Evolutionary conservation across 2,797 vertebrate genomes (phyloP).

Genomic region (Decapterus maruadsi): DNA sequence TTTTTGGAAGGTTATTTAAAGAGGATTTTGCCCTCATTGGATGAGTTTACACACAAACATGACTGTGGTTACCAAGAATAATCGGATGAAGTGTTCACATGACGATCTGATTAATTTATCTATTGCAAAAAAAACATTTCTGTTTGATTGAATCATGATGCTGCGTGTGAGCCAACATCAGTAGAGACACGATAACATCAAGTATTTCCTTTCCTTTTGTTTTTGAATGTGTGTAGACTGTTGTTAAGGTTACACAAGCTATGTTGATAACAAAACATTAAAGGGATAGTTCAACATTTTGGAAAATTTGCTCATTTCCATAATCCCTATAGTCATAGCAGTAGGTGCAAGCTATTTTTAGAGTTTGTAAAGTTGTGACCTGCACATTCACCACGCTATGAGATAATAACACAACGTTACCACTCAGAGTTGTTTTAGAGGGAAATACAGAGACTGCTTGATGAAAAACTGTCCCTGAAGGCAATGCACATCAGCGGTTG

Average conservation of each 20-base stretch:
- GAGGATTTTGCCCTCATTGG: conserved; percentile 3
- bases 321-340: no score
- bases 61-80: background rate
- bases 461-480: no score
- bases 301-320: no score
- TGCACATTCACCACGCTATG: no score
- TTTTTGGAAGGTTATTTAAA: conserved; percentile 18
- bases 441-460: no score
- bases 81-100: background rate
- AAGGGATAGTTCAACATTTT: no score
- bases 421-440: no score
- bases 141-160: background rate
- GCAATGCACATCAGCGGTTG: no score
- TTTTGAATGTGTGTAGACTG: background rate
- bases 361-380: no score
- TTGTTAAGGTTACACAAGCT: background rate
- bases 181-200: background rate
- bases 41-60: conserved; percentile 19
- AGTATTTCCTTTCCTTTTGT: background rate
- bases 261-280: background rate
- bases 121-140: background rate
- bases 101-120: background rate
- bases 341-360: no score
- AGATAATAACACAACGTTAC: no score
- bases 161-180: background rate